Base-by-base conservation (phyloP, 2,888 invertebrate genomes). In the Leptopilina drosophilae region DNA sequence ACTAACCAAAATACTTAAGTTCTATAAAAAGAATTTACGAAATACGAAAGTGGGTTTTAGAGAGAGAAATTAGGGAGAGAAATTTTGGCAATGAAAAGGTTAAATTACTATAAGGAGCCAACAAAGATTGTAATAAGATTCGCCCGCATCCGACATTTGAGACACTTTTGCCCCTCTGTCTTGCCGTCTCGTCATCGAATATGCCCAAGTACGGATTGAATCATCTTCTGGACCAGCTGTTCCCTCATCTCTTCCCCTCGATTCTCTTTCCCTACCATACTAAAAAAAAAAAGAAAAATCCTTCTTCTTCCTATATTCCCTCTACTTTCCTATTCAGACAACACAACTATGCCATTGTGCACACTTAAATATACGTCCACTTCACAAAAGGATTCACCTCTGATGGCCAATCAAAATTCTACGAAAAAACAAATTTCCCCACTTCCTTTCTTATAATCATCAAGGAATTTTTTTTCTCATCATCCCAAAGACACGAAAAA, bases 91-190 rank as follows among this genome's bases (percentile, higher is more conserved):
- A 69, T 69, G 53, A 69, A 26, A 69, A 69, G 69, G 49, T 69
- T 69, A 53, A 53, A 69, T 69, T 69, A 69, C 69, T 49, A 46
- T 46, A 69, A 14, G 20, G 69, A 69, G 53, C 49, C 26, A 69
- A 49, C 53, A 69, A 53, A 53, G 69, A 69, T 69, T 49, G 69
- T 69, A 69, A 69, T 69, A 69, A 69, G 69, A 69, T 69, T 69
- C 69, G 76, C 88, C 88, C 88, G 88, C 87, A 88, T 88, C 84
- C 85, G 88, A 88, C 86, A 87, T 86, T 84, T 84, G 86, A 88
- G 86, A 87, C 85, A 85, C 83, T 82, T 82, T 82, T 2, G 3
- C 53, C 49, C 11, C 49, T 20, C 69, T 20, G 69, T 26, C 69
- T 53, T 69, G 69, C 26, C 69, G 20, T 15, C 53, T 69, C 69